Percentiles rank a stretch among this genome's conserved stretches.
phyloP scores from a whole-genome alignment of 2,113 vertebrate species.

The Etia nguti region DNA sequence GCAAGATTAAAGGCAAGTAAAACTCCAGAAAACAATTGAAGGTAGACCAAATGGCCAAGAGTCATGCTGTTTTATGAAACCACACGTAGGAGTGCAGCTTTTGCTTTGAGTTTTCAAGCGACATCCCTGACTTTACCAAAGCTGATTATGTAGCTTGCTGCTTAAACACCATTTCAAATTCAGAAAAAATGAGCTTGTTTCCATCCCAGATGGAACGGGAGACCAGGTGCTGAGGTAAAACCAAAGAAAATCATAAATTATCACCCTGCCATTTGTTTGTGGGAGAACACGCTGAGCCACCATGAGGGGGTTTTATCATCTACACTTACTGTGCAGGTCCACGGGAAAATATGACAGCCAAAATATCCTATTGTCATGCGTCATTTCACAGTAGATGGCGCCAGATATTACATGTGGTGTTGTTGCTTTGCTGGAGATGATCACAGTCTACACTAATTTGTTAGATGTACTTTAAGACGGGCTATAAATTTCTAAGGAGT shows the following conservation, averaged over 20 bases:
- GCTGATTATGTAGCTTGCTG: background rate
- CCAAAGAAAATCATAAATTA: background rate
- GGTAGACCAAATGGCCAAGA: background rate
- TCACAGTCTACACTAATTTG: background rate
- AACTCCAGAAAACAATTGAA: background rate
- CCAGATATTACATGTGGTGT: background rate
- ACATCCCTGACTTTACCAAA: background rate
- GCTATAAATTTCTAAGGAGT: background rate
- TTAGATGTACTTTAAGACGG: background rate
- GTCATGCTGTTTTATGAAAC: background rate
- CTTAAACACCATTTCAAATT: background rate
- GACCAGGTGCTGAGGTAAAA: background rate
- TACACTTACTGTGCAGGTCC: background rate
- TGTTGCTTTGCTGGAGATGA: background rate
- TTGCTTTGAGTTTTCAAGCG: background rate
- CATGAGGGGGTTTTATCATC: background rate
- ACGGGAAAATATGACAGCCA: background rate
- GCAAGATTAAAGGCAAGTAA: background rate
- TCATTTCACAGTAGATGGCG: slow-evolving; percentile 46
- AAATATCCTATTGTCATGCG: background rate
- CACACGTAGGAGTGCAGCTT: background rate
- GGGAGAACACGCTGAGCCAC: background rate
- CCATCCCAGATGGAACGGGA: background rate
- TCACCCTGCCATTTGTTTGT: background rate
- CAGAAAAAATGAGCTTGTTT: background rate